Evolutionary conservation across 2,888 invertebrate species (phyloP), one percentile per base, ranked within the genome.

Genomic region (Agrilus mali): DNA sequence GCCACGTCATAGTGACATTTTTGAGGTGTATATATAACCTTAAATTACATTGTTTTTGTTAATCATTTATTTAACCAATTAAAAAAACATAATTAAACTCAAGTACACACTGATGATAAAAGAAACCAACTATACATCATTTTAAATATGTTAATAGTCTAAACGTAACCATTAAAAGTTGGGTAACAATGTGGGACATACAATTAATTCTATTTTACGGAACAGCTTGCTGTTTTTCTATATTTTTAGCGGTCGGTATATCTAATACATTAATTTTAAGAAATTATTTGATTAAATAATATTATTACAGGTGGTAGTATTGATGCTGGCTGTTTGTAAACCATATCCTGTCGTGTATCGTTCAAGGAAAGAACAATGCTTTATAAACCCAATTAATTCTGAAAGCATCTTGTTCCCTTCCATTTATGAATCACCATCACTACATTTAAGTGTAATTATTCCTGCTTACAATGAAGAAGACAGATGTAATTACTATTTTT

Each of bases 391-490:
- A 1, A 62, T 62, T 43, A 74, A 70, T 55, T 64, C 69, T 52
- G 47, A 68, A 59, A 66, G 67, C 53, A 54, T 70, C 41, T 65
- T 66, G 51, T 93, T 94, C 63, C 88, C 94, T 8, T 77, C 75
- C 39, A 69, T 93, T 40, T 66, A 75, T 44, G 87, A 92, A 48
- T 63, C 72, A 20, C 74, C 80, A 42, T 74, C 75, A 49, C 58
- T 90, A 32, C 76, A 86, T 61, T 71, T 99, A 42, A 90, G 92
- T 66, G 86, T 98, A 4, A 76, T 98, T 53, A 80, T 98, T 47
- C 98, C 98, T 40, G 96, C 98, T 7, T 98, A 92, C 64, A 92
- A 97, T 74, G 98, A 98, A 70, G 86, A 94, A 70, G 69, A 78
- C 49, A 75, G 96, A 71, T 72, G 94, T 94, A 75, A 77, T 80